Conservation (phyloP, 2,113 vertebrate species). For the Engraulis encrasicolus region DNA sequence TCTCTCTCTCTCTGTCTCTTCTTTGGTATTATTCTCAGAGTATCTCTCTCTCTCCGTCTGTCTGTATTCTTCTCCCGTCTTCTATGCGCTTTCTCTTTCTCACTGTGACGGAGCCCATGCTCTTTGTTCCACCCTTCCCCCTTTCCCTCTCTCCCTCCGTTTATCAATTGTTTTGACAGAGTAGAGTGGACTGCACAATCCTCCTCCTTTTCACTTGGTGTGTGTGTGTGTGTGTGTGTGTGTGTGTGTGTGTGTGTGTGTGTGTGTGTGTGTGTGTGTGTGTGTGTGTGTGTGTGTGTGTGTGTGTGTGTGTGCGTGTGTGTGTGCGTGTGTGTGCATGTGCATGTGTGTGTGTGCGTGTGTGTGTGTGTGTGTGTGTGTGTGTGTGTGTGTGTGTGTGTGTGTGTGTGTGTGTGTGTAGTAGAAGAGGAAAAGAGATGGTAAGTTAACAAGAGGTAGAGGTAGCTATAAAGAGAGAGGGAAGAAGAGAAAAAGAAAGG, state of each 20-base stretch:
- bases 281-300: background rate
- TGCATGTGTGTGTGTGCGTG: background rate
- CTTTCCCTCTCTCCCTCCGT: slow-evolving; percentile 36
- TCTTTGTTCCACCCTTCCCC: slow-evolving; percentile 51
- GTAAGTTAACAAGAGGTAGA: background rate
- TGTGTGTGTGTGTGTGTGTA: background rate
- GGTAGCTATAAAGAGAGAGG: background rate
- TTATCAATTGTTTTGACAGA: slow-evolving; percentile 35
- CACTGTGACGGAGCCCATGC: slow-evolving; percentile 44
- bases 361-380: slow-evolving; percentile 10
- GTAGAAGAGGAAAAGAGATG: background rate
- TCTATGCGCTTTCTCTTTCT: background rate
- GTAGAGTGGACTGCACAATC: slow-evolving; percentile 10
- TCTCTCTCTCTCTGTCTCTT: background rate
- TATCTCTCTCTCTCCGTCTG: background rate
- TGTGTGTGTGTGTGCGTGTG: background rate
- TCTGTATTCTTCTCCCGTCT: background rate
- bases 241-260: slow-evolving; percentile 2
- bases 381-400: background rate
- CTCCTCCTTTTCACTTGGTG: background rate
- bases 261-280: background rate
- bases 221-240: slow-evolving; percentile 1
- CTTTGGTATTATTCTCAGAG: no score
- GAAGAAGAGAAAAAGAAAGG: slow-evolving; percentile 21
- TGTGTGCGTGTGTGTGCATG: background rate